These are phyloP conservation scores for Heptranchias perlo DNA, from an alignment of 2,113 vertebrate genomes.

Conservation along the genomic window DNA sequence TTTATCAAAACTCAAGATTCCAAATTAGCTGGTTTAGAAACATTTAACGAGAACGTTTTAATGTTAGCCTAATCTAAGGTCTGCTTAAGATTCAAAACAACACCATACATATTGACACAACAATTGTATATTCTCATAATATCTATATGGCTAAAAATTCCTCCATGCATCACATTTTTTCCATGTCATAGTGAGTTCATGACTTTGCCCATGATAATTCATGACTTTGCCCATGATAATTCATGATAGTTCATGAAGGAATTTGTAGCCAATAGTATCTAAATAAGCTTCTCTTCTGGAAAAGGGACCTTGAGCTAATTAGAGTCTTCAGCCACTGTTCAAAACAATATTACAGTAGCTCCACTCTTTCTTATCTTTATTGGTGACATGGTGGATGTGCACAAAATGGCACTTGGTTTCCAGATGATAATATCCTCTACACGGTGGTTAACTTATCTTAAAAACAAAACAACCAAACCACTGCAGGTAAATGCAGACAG, in stretches of 20 bases:
- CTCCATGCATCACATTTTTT: not conserved
- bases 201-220: not conserved
- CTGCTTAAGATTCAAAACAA: not conserved
- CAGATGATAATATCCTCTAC: not conserved
- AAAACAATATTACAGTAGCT: not conserved
- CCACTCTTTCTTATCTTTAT: not conserved
- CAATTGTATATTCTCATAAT: not conserved
- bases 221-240: too few relatives aligned
- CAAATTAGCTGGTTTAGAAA: not conserved
- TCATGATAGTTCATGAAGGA: not conserved
- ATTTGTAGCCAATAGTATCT: not conserved
- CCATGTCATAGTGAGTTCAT: not conserved
- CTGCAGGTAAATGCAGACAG: not conserved
- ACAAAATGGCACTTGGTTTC: not conserved
- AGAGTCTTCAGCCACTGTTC: not conserved
- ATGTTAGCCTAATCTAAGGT: not conserved
- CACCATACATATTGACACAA: not conserved
- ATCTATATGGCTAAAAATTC: not conserved
- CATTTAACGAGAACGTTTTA: not conserved
- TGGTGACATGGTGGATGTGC: not conserved
- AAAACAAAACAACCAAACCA: not conserved
- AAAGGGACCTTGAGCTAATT: not conserved
- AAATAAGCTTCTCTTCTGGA: not conserved
- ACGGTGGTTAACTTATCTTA: not conserved
- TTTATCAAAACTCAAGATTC: constrained; percentile 5